Evolutionary conservation across 2,797 vertebrate genomes (phyloP).

Genomic region (Sebastes aleutianus): DNA sequence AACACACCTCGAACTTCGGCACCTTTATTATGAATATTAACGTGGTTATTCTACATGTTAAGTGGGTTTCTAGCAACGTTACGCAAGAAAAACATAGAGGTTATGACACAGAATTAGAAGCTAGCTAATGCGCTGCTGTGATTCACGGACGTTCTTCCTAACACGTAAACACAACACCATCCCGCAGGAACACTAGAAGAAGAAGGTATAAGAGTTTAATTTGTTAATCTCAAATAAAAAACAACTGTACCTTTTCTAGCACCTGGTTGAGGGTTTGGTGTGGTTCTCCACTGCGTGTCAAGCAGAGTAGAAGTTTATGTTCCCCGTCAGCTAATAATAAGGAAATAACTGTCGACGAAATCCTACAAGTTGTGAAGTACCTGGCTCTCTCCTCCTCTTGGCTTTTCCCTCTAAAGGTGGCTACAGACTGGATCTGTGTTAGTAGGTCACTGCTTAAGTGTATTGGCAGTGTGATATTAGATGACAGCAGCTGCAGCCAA

Average conservation of each 20-base stretch:
- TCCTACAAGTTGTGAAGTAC: slow-evolving; percentile 55
- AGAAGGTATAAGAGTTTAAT: not conserved
- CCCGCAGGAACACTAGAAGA: not conserved
- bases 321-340: slow-evolving; percentile 10
- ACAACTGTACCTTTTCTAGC: slow-evolving; percentile 41
- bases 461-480: slow-evolving; percentile 70
- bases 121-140: not conserved
- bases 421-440: slow-evolving; percentile 89
- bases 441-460: slow-evolving; percentile 88
- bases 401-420: slow-evolving; percentile 72
- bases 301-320: not conserved
- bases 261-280: not conserved
- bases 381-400: slow-evolving; percentile 46
- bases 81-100: not conserved
- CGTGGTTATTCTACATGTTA: not conserved
- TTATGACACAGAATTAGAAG: not conserved
- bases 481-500: slow-evolving; percentile 71
- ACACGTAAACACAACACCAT: slow-evolving; percentile 11
- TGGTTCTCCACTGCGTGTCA: not conserved
- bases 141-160: not conserved
- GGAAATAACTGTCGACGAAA: slow-evolving; percentile 26
- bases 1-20: not conserved
- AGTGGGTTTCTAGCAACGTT: not conserved
- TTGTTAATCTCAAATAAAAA: not conserved
- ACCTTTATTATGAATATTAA: not conserved